phyloP scores from a whole-genome alignment of 2,888 invertebrate genomes.

The Spisula subtruncata region DNA sequence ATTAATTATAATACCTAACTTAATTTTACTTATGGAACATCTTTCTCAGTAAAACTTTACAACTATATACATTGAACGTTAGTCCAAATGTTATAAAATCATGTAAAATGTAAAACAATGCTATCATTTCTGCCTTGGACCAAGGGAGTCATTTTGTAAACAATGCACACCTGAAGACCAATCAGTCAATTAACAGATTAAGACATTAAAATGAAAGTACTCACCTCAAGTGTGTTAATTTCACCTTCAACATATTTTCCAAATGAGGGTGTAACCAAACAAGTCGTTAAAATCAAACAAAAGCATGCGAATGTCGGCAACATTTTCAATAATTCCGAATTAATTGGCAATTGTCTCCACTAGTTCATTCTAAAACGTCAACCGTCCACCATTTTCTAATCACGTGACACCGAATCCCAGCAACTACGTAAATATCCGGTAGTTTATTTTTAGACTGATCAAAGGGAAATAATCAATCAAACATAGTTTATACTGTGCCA shows the following conservation, averaged over 20 bases:
- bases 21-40: no score
- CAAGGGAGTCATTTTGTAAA: background rate
- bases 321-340: slow-evolving; percentile 3
- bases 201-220: slow-evolving; percentile 28
- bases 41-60: no score
- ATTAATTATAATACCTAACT: no score
- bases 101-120: no score
- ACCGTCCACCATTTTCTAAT: slow-evolving; percentile 63
- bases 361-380: slow-evolving; percentile 18
- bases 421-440: slow-evolving; percentile 56
- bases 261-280: slow-evolving; percentile 24
- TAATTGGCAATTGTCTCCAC: background rate
- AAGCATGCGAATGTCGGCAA: background rate
- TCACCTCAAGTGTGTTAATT: slow-evolving; percentile 69
- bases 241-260: slow-evolving; percentile 74
- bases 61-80: no score
- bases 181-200: background rate
- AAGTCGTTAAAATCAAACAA: slow-evolving; percentile 37
- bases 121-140: no score
- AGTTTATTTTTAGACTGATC: slow-evolving; percentile 1
- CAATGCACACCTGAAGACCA: background rate
- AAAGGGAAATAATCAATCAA: background rate
- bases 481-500: no score
- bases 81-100: no score
- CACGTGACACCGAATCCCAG: slow-evolving; percentile 62